Conservation (phyloP, 2,888 invertebrate species). For the Coelinius sp. region DNA sequence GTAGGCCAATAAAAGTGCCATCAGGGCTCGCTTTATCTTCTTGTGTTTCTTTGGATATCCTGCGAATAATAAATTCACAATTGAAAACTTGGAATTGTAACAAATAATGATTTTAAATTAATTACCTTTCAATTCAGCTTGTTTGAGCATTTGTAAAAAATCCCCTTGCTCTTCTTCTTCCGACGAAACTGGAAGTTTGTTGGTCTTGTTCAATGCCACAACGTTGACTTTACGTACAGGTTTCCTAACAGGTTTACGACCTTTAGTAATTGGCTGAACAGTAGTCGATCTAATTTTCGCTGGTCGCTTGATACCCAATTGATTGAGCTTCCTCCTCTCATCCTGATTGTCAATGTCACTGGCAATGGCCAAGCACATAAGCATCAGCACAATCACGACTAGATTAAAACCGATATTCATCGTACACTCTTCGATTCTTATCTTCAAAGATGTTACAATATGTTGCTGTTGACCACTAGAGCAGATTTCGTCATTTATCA, state of each 20-base stretch:
- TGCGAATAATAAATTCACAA: conserved; percentile 38
- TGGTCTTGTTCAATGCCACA: conserved; percentile 4
- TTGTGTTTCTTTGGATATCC: conserved; percentile 56
- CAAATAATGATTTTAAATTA: background rate
- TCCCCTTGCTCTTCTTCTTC: conserved; percentile 23
- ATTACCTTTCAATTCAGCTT: conserved; percentile 37
- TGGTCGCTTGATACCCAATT: background rate
- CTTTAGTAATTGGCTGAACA: conserved; percentile 17
- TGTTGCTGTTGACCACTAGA: background rate
- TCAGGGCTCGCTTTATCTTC: conserved; percentile 78
- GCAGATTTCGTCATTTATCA: background rate
- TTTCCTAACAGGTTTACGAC: background rate
- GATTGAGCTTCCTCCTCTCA: background rate
- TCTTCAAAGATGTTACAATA: background rate
- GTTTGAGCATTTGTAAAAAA: conserved; percentile 34
- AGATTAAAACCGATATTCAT: conserved; percentile 59
- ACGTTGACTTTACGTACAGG: conserved; percentile 1
- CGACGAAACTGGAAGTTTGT: conserved; percentile 1
- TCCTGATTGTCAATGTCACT: conserved; percentile 33
- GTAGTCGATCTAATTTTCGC: conserved; percentile 25
- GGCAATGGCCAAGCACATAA: conserved; percentile 43
- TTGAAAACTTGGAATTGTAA: background rate
- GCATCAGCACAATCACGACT: conserved; percentile 56
- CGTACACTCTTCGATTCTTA: background rate
- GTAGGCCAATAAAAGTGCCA: conserved; percentile 85